These are phyloP conservation scores for Antechinus flavipes DNA, from an alignment of 2,113 vertebrate species.

Conservation along the genomic window DNA sequence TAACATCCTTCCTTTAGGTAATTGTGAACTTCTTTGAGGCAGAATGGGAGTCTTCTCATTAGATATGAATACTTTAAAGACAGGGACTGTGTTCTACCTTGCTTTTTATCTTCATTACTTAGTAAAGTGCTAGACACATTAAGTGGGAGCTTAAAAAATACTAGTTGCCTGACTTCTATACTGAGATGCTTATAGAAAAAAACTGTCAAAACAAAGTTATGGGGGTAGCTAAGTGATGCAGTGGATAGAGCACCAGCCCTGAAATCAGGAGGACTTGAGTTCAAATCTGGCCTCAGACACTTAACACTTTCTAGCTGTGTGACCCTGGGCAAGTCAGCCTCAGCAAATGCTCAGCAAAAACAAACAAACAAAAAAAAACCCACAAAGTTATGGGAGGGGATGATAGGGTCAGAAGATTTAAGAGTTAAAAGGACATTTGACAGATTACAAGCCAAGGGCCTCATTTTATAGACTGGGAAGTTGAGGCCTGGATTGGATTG, in stretches of 20 bases:
- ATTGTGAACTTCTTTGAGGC: not conserved
- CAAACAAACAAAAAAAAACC: too few relatives aligned
- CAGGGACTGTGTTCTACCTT: not conserved
- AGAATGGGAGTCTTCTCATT: not conserved
- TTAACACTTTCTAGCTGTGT: too few relatives aligned
- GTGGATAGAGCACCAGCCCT: too few relatives aligned
- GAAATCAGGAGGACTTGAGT: too few relatives aligned
- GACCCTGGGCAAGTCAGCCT: too few relatives aligned
- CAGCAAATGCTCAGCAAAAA: too few relatives aligned
- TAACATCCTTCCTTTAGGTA: not conserved
- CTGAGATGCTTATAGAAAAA: not conserved
- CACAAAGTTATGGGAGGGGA: not conserved
- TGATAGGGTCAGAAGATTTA: not conserved
- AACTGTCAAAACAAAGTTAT: not conserved
- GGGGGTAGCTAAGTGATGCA: not conserved
- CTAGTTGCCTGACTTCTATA: not conserved
- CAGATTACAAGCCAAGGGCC: not conserved
- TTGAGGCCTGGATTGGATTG: not conserved
- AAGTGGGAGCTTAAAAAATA: not conserved
- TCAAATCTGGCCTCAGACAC: too few relatives aligned
- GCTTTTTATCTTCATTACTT: not conserved
- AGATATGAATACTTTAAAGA: not conserved
- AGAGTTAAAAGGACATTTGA: not conserved
- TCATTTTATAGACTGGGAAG: not conserved
- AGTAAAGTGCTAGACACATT: too few relatives aligned